A percentile compares a stretch with the other conserved stretches of the same genome.
Evolutionary conservation across 2,888 invertebrate genomes (phyloP).

Genomic region (Rugalucina vietnamica): DNA sequence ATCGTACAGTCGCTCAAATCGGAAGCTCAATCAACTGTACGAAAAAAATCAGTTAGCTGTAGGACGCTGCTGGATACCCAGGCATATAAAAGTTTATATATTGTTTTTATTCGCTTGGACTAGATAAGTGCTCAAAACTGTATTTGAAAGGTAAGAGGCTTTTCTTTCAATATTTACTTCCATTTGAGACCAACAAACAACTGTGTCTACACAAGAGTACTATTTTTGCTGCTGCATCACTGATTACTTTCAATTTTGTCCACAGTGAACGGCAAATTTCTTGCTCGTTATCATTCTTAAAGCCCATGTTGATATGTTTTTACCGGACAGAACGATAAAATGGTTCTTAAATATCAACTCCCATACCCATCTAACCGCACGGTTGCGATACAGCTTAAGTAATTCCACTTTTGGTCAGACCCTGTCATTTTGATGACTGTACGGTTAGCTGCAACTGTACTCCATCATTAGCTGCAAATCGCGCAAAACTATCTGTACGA

Average conservation of each 20-base stretch:
- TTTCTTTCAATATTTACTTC: neutral
- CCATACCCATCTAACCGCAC: neutral
- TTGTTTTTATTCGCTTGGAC: too few species aligned
- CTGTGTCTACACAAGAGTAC: neutral
- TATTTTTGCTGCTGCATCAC: neutral
- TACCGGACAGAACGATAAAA: too few species aligned
- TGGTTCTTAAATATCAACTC: neutral
- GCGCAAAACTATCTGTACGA: neutral
- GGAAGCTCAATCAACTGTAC: too few species aligned
- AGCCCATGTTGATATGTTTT: too few species aligned
- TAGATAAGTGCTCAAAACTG: too few species aligned
- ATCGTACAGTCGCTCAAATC: too few species aligned
- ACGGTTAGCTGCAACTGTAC: slow-evolving; percentile 4
- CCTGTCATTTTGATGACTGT: neutral
- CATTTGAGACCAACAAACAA: neutral
- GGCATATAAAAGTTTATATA: too few species aligned
- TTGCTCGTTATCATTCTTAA: neutral
- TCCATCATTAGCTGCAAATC: neutral
- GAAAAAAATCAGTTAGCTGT: too few species aligned
- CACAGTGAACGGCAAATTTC: neutral
- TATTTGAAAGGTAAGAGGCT: neutral
- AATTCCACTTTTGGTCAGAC: neutral
- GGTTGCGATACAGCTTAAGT: neutral
- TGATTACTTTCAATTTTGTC: neutral
- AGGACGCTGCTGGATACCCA: too few species aligned